Evolutionary conservation across 92 coral and sea anemone genomes (phyloP).

Genomic region (Virgularia gustaviana): DNA sequence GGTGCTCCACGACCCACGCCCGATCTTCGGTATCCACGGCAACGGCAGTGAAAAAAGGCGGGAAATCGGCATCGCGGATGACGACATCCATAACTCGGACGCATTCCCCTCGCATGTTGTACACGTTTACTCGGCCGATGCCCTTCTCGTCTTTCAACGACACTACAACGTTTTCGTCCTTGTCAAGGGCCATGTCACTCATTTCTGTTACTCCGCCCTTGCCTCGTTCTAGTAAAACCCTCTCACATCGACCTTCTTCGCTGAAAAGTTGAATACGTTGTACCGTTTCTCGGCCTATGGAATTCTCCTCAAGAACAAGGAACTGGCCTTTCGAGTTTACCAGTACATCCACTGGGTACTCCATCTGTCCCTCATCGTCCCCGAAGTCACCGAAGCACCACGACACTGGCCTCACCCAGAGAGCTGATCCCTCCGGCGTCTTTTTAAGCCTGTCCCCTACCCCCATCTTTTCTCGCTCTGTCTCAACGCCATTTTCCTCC

Average conservation of each 20-base stretch:
- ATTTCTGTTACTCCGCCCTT: slow-evolving; percentile 71
- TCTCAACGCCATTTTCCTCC: slow-evolving; percentile 29
- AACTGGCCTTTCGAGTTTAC: slow-evolving; percentile 67
- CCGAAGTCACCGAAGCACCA: slow-evolving; percentile 97
- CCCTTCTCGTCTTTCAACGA: slow-evolving; percentile 57
- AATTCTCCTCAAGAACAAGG: slow-evolving; percentile 74
- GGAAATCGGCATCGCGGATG: slow-evolving; percentile 23
- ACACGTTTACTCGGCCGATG: slow-evolving; percentile 63
- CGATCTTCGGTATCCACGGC: slow-evolving; percentile 71
- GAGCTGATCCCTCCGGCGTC: no score
- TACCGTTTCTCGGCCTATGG: slow-evolving; percentile 58
- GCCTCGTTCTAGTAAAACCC: slow-evolving; percentile 69
- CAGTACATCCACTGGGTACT: slow-evolving; percentile 69
- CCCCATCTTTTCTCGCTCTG: slow-evolving; percentile 49
- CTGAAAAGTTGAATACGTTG: slow-evolving; percentile 81
- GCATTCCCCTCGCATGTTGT: slow-evolving; percentile 69
- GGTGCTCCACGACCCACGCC: slow-evolving; percentile 81
- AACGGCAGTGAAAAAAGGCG: slow-evolving; percentile 44
- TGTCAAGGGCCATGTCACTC: slow-evolving; percentile 76
- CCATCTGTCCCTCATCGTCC: slow-evolving; percentile 64
- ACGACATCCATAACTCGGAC: slow-evolving; percentile 47
- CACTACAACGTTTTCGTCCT: slow-evolving; percentile 64
- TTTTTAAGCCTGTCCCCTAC: no score
- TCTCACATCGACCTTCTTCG: slow-evolving; percentile 64
- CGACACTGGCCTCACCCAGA: slow-evolving; percentile 69